A percentile compares a stretch with the other conserved stretches of the same genome.
These are phyloP conservation scores for Telenomus remus DNA, from an alignment of 1,140 invertebrate species.

Conservation along the genomic window DNA sequence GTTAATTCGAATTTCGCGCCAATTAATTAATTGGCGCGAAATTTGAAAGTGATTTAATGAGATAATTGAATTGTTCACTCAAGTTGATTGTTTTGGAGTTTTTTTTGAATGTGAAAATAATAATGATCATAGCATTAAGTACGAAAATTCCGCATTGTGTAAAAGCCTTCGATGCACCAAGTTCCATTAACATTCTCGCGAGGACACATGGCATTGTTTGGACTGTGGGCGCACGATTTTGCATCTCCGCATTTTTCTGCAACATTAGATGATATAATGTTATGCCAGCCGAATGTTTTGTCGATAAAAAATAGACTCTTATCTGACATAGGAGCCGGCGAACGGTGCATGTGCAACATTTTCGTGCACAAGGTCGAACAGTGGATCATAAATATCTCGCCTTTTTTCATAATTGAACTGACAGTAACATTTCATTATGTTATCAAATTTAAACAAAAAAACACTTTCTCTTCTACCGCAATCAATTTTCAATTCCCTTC, in stretches of 20 bases:
- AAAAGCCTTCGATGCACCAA: constrained; percentile 17
- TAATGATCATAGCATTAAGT: too few relatives aligned
- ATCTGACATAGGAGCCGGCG: constrained; percentile 16
- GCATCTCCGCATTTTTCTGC: constrained; percentile 27
- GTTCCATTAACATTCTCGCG: constrained; percentile 15
- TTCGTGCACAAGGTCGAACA: not conserved
- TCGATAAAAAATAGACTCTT: constrained; percentile 13
- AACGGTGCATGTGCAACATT: not conserved
- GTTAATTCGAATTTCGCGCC: too few relatives aligned
- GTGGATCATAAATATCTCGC: not conserved
- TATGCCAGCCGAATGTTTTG: not conserved
- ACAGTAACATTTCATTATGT: too few relatives aligned
- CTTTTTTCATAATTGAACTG: not conserved
- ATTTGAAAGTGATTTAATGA: too few relatives aligned
- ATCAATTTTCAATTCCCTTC: too few relatives aligned
- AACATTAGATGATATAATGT: constrained; percentile 23
- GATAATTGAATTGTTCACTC: too few relatives aligned
- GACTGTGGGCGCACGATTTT: constrained; percentile 16
- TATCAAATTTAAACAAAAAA: too few relatives aligned
- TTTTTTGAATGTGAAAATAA: too few relatives aligned
- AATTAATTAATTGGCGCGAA: too few relatives aligned
- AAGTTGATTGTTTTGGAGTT: too few relatives aligned
- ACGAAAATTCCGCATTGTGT: constrained; percentile 10
- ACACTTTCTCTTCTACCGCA: too few relatives aligned
- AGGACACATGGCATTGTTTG: constrained; percentile 24